Conservation (phyloP, 2,797 vertebrate species). For the Vipera ursinii region DNA sequence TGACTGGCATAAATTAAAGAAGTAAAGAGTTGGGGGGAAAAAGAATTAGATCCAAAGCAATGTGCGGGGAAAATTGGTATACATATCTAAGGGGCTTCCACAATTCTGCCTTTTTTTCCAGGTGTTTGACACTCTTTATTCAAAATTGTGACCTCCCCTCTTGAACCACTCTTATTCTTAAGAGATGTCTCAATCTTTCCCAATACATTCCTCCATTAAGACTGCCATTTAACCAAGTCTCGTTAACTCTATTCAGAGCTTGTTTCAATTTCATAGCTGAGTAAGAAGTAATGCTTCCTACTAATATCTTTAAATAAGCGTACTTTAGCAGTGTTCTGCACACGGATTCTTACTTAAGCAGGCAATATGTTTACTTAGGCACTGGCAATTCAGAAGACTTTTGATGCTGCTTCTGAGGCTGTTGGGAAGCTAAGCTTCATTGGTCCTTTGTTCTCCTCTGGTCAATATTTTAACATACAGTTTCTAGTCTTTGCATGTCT, state of each 20-base stretch:
- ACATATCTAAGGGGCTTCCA: background rate
- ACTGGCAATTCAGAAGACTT: conserved; percentile 15
- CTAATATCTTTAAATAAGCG: conserved; percentile 25
- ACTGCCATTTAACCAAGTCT: conserved; percentile 1
- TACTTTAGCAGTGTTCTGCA: conserved; percentile 2
- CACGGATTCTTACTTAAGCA: conserved; percentile 15
- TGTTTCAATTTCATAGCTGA: conserved; percentile 30
- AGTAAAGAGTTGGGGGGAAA: background rate
- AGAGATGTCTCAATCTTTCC: background rate
- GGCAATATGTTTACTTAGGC: conserved; percentile 29
- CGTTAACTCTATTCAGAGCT: conserved; percentile 11
- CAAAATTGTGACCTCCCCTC: background rate
- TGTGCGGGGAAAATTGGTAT: background rate
- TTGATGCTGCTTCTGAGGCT: background rate
- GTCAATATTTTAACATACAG: background rate
- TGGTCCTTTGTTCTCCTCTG: background rate
- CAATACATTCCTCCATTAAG: background rate
- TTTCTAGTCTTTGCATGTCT: background rate
- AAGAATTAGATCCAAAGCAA: background rate
- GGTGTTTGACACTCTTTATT: background rate
- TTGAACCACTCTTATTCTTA: background rate
- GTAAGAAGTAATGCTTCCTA: conserved; percentile 15
- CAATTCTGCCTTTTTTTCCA: background rate
- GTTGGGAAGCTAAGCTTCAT: background rate
- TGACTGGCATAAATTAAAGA: background rate